Base-by-base conservation (phyloP, 2,888 invertebrate species). In the Mimachlamys varia region DNA sequence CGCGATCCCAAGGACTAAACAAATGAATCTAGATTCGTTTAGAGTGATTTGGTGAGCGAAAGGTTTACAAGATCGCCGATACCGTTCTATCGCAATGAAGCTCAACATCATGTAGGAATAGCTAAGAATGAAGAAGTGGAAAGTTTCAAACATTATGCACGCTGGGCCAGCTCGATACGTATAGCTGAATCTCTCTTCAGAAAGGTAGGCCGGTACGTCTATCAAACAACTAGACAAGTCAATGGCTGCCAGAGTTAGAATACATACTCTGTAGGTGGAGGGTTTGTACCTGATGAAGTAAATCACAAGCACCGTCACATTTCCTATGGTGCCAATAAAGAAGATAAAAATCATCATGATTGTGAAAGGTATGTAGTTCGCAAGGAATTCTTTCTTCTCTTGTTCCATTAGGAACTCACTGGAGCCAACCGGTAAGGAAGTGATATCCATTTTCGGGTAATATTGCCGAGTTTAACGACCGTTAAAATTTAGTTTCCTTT, bases 391-490 rank as follows among this genome's bases (percentile, higher is more conserved):
- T 38, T n/a, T 88, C 49, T 88, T 27, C 88, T 88, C 88, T 88
- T 19, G n/a, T 44, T 88, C 88, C 88, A n/a, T n/a, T n/a, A 49
- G 88, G 88, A 88, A 38, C n/a, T 88, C 88, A 88, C n/a, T 22
- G 2, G 88, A 88, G 19, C 50, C 49, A 19, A 88, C 44, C 33
- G 50, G 22, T 88, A 50, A 88, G 19, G 50, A 44, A 38, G 0
- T 37, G 50, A 33, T n/a, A 76, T 76, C 33, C 76, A 76, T 76
- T 33, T 76, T 22, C 22, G 27, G 12, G 76, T 33, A 53, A 53
- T 33, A 10, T 76, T 76, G 33, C 13, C 33, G 27, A 12, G 17
- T 62, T 19, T n/a, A 10, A n/a, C 27, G 62, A n/a, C 22, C 53
- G 53, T 2, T 5, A 15, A 13, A 62, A n/a, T 62, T 22, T n/a